These are phyloP conservation scores for Pentalonia nigronervosa DNA, from an alignment of 1,140 invertebrate genomes.

Conservation along the genomic window DNA sequence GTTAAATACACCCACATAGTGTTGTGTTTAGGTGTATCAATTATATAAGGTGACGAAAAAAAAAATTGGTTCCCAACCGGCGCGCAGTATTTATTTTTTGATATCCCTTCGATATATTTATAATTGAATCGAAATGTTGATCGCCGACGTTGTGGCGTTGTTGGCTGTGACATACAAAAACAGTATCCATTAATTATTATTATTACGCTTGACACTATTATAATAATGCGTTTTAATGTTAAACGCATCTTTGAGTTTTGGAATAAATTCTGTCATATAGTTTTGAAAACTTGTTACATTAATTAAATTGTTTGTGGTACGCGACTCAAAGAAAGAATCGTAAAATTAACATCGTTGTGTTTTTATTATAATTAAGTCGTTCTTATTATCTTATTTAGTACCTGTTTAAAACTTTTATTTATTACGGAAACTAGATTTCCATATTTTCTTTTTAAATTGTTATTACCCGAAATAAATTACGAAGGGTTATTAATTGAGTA, in stretches of 20 bases:
- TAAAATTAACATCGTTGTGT: background rate
- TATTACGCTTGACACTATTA: background rate
- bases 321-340: background rate
- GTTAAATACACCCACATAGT: background rate
- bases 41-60: background rate
- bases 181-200: background rate
- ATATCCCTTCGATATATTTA: background rate
- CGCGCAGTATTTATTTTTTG: background rate
- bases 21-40: background rate
- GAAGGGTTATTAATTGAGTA: background rate
- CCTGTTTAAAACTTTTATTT: background rate
- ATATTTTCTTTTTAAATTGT: background rate
- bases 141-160: background rate
- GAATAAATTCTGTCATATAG: background rate
- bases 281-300: background rate
- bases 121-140: background rate
- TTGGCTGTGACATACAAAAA: background rate
- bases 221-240: background rate
- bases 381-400: slow-evolving; percentile 10
- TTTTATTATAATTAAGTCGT: background rate
- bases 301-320: slow-evolving; percentile 9
- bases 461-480: background rate
- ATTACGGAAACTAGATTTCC: background rate
- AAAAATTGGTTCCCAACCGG: background rate
- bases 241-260: background rate